A percentile compares a stretch with the other conserved stretches of the same genome.
Conservation (phyloP, 2,797 vertebrate species). For the Sebastes itinus region DNA sequence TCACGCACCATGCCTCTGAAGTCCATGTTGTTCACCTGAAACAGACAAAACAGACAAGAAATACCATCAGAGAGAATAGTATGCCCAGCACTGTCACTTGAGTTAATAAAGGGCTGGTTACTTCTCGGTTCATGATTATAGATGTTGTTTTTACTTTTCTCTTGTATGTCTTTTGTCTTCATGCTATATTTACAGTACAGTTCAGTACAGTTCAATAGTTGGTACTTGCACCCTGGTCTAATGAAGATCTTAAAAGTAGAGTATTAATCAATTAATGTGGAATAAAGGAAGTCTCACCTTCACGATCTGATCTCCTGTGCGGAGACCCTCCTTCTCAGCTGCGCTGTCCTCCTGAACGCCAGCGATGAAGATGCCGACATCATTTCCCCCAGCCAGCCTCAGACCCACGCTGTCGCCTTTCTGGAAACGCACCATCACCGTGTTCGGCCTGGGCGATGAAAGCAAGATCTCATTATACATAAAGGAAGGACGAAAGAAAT, state of each 20-base stretch:
- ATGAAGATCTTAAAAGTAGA: neutral
- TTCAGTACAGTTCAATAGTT: neutral
- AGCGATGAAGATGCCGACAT: slow-evolving; percentile 97
- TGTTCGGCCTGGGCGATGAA: slow-evolving; percentile 83
- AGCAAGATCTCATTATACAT: neutral
- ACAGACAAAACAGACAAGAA: neutral
- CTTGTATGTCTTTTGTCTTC: neutral
- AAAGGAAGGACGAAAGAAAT: too few relatives aligned
- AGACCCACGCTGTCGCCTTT: slow-evolving; percentile 96
- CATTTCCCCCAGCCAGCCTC: slow-evolving; percentile 94
- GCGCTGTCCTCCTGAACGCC: slow-evolving; percentile 95
- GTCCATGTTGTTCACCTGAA: slow-evolving; percentile 92
- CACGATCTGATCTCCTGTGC: slow-evolving; percentile 93
- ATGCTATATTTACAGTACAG: neutral
- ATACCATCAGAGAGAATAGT: neutral
- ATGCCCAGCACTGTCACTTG: neutral
- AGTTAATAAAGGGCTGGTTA: neutral
- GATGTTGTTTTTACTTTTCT: neutral
- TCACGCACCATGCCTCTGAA: slow-evolving; percentile 96
- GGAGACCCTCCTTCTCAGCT: slow-evolving; percentile 91
- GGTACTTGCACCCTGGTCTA: neutral
- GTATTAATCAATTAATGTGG: neutral
- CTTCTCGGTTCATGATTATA: neutral
- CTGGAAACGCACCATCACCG: slow-evolving; percentile 92
- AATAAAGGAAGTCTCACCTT: slow-evolving; percentile 81